Percentiles rank a stretch among this genome's conserved stretches.
Conservation (phyloP, 2,797 vertebrate species). For the Arctocebus calabarensis region DNA sequence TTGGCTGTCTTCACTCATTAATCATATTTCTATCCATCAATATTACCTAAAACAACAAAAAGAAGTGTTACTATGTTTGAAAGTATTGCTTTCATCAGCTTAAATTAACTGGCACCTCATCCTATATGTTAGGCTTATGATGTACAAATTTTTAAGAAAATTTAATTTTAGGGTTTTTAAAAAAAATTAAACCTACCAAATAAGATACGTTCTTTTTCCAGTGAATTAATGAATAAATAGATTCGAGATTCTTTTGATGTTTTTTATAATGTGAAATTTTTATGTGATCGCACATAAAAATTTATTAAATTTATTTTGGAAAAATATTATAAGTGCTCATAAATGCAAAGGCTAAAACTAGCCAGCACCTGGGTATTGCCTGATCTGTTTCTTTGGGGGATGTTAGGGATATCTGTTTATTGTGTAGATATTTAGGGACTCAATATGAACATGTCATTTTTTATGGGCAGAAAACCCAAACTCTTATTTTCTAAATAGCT, state of each 20-base stretch:
- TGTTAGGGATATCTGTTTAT: background rate
- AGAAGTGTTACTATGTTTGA: slow-evolving; percentile 19
- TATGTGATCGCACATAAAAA: slow-evolving; percentile 3
- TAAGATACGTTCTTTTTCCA: slow-evolving; percentile 36
- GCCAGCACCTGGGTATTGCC: background rate
- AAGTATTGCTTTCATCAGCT: slow-evolving; percentile 18
- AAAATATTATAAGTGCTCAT: slow-evolving; percentile 42
- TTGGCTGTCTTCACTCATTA: too few species aligned
- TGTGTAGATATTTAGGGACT: background rate
- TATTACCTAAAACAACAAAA: slow-evolving; percentile 32
- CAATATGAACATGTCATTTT: background rate
- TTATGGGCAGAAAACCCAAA: background rate
- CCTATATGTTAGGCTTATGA: background rate
- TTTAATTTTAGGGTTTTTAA: background rate
- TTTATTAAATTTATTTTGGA: slow-evolving; percentile 21
- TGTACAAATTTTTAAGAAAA: background rate
- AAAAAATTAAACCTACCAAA: slow-evolving; percentile 35
- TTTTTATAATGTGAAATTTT: slow-evolving; percentile 49
- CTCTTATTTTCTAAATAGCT: slow-evolving; percentile 54
- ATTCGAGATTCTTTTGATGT: background rate
- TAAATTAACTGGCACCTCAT: slow-evolving; percentile 32
- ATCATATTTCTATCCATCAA: background rate
- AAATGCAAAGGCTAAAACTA: slow-evolving; percentile 41
- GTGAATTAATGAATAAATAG: slow-evolving; percentile 32
- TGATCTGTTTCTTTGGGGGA: slow-evolving; percentile 38